Base-by-base conservation (phyloP, 2,888 invertebrate species). In the Protula sp. region DNA sequence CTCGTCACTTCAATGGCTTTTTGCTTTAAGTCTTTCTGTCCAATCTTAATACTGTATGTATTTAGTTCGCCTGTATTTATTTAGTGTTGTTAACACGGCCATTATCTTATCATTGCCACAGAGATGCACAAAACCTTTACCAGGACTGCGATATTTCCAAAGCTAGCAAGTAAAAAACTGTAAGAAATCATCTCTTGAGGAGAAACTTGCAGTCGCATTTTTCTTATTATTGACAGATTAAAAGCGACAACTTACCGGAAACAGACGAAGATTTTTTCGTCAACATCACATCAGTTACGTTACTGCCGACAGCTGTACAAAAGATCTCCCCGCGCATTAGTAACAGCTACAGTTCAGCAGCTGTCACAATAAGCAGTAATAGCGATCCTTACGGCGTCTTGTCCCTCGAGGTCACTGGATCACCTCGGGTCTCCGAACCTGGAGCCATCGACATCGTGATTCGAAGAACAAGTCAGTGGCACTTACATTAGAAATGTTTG, bases 321-420 rank as follows among this genome's bases (percentile, higher is more conserved):
- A 38, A 63, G 55, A 59, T 70, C 27, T 75, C 76, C 2, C 77
- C 77, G 2, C 60, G 77, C 30, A 59, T 77, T 5, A 76, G 74
- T 61, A 57, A 59, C 29, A 48, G 70, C 19, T 63, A 67, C 50
- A 54, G 67, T n/a, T 28, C 63, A 0, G 66, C 74, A 26, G 57
- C 64, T 5, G 71, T 79, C 1, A 70, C 66, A 3, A 77, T 79
- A 52, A 62, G 60, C 28, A 73, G 74, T 56, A 78, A 75, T 57
- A 74, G 72, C 64, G 77, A 78, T 59, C 75, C 78, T 0, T 74
- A 75, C 58, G 79, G 79, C 28, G 68, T 79, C 3, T 60, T 79
- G 54, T 71, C 68, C 54, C 28, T 52, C n/a, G 19, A 45, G 31
- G 47, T 45, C 1, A 55, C 27, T 3, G 26, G 24, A 9, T 54